Evolutionary conservation across 2,888 invertebrate species (phyloP).

Genomic region (Drosophila paracracens): DNA sequence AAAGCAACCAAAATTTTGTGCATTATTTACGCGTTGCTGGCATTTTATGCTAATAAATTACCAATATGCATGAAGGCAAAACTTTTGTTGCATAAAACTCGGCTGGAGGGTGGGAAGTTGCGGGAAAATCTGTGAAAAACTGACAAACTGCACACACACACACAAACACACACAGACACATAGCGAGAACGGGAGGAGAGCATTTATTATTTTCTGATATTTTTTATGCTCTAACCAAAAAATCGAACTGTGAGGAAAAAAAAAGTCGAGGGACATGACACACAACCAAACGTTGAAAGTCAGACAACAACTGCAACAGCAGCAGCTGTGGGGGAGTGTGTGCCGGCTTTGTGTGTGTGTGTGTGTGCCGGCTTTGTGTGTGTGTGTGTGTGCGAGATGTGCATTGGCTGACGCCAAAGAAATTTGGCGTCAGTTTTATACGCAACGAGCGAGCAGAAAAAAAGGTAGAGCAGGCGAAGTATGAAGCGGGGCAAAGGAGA

Average conservation of each 20-base stretch:
- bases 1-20: constrained; percentile 70
- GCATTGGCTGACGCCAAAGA: constrained; percentile 78
- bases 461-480: constrained; percentile 17
- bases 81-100: constrained; percentile 65
- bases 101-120: constrained; percentile 33
- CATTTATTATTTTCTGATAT: constrained; percentile 70
- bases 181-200: constrained; percentile 19
- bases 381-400: constrained; percentile 30
- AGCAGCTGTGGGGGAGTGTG: constrained; percentile 40
- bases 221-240: constrained; percentile 57
- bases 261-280: constrained; percentile 53
- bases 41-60: constrained; percentile 78
- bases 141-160: constrained; percentile 65
- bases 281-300: constrained; percentile 31
- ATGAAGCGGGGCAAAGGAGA: constrained; percentile 2
- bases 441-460: constrained; percentile 45
- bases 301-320: constrained; percentile 27
- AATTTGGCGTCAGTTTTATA: constrained; percentile 79
- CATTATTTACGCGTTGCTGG: constrained; percentile 77
- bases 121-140: constrained; percentile 50
- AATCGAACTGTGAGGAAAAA: constrained; percentile 62
- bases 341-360: constrained; percentile 9
- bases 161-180: constrained; percentile 4
- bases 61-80: constrained; percentile 75
- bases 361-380: constrained; percentile 11